Evolutionary conservation across 2,888 invertebrate species (phyloP).

Genomic region (Callyntrura sp.): DNA sequence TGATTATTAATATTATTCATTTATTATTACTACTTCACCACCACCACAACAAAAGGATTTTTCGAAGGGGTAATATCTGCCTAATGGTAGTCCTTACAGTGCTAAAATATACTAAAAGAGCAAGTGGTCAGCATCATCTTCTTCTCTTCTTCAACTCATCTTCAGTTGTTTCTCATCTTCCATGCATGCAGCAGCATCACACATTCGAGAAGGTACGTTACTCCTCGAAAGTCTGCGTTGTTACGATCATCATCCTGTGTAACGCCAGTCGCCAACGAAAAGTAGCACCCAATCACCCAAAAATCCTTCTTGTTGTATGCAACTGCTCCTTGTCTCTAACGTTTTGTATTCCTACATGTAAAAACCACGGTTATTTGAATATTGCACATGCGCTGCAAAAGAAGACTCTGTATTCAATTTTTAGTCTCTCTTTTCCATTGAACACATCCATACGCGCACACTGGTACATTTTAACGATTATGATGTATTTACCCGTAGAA

Average conservation of each 20-base stretch:
- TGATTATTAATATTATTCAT: slow-evolving; percentile 50
- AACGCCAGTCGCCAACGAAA: slow-evolving; percentile 34
- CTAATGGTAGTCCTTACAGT: slow-evolving; percentile 49
- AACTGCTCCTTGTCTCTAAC: background rate
- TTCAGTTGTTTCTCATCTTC: slow-evolving; percentile 23
- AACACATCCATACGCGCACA: background rate
- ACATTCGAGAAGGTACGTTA: background rate
- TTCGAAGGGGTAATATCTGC: slow-evolving; percentile 52
- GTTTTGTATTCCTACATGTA: background rate
- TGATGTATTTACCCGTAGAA: too few species aligned
- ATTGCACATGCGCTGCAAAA: slow-evolving; percentile 32
- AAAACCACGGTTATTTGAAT: slow-evolving; percentile 7
- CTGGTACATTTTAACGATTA: too few species aligned
- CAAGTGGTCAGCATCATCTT: slow-evolving; percentile 67
- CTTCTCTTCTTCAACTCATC: slow-evolving; percentile 56
- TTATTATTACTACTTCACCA: slow-evolving; percentile 26
- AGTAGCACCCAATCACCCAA: slow-evolving; percentile 51
- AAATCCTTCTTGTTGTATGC: background rate
- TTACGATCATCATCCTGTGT: background rate
- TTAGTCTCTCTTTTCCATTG: too few species aligned
- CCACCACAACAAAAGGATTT: slow-evolving; percentile 19
- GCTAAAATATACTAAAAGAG: slow-evolving; percentile 48
- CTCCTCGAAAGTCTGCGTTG: background rate
- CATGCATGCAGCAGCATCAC: background rate
- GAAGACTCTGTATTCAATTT: background rate